These are phyloP conservation scores for Nesoenas mayeri DNA, from an alignment of 2,113 vertebrate species.

Conservation along the genomic window DNA sequence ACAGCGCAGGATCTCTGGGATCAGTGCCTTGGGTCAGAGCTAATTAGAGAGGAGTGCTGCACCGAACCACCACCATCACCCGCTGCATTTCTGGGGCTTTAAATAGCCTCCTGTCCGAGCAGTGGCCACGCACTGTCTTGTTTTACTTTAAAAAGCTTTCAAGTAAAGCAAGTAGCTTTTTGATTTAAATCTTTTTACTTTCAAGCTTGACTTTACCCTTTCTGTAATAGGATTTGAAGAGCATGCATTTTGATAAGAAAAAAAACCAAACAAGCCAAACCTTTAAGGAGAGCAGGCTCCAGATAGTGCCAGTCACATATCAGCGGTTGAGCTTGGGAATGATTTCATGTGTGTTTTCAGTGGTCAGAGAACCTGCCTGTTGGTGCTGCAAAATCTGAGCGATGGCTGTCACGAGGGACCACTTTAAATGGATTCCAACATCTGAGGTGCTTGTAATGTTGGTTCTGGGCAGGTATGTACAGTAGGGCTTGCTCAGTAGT, in stretches of 20 bases:
- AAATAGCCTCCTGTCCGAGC: background rate
- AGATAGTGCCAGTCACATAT: background rate
- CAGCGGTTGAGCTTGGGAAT: background rate
- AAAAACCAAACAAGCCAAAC: no score
- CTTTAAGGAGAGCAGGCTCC: background rate
- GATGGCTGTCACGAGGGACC: background rate
- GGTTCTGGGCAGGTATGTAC: background rate
- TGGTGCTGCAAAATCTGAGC: background rate
- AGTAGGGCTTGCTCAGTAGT: background rate
- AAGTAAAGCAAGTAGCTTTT: background rate
- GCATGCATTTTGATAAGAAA: background rate
- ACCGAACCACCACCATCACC: background rate
- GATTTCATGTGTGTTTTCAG: background rate
- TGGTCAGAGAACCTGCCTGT: background rate
- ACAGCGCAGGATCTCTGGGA: background rate
- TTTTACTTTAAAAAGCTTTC: background rate
- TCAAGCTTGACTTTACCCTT: background rate
- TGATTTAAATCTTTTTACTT: background rate
- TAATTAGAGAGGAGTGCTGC: constrained; percentile 36
- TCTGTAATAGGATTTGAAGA: background rate
- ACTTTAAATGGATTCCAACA: background rate
- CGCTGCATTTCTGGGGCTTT: background rate
- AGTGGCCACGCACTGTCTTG: background rate
- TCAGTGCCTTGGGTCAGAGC: background rate
- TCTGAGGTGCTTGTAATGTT: background rate